Base-by-base conservation (phyloP, 2,888 invertebrate genomes). In the Camponotus fellah region DNA sequence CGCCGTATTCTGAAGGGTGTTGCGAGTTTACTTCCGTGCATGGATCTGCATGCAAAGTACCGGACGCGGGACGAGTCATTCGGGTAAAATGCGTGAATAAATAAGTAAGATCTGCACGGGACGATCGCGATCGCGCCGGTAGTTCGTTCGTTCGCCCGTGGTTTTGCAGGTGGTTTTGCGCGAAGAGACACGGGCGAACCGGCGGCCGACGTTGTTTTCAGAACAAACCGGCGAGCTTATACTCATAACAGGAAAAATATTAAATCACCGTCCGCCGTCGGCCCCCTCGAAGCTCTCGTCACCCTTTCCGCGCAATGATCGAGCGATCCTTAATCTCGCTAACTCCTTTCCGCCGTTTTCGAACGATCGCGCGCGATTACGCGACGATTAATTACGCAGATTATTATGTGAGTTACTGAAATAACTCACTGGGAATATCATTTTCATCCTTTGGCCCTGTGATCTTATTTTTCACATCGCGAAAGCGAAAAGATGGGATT, bases 191-290 rank as follows among this genome's bases (percentile, higher is more conserved):
- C 90, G 89, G 87, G 86, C 88, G 83, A 82, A 81, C 87, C 89
- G 87, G 87, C 90, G 90, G 91, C 91, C 89, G 88, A 90, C 90
- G 90, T 90, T 93, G 93, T 94, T 94, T 94, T 94, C 92, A 93
- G 93, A 94, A 91, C 91, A 94, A 93, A 94, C 93, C 91, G 87
- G 85, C 88, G 89, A 91, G 93, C 93, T 94, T 93, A 93, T 93
- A 94, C 93, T 93, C 93, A 93, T 93, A 94, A 94, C 93, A 93
- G 92, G 93, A 93, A 93, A 94, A 94, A 93, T 94, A 93, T 93
- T 94, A 94, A 94, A 94, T 92, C 93, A 93, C 92, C 91, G 90
- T 88, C 91, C 91, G 90, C 88, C 90, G 89, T 90, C 89, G 88
- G 66, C 84, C 87, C 88, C 88, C 87, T 83, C 88, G 79, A 21